These are phyloP conservation scores for Aquatica leii DNA, from an alignment of 2,888 invertebrate species.

Conservation along the genomic window DNA sequence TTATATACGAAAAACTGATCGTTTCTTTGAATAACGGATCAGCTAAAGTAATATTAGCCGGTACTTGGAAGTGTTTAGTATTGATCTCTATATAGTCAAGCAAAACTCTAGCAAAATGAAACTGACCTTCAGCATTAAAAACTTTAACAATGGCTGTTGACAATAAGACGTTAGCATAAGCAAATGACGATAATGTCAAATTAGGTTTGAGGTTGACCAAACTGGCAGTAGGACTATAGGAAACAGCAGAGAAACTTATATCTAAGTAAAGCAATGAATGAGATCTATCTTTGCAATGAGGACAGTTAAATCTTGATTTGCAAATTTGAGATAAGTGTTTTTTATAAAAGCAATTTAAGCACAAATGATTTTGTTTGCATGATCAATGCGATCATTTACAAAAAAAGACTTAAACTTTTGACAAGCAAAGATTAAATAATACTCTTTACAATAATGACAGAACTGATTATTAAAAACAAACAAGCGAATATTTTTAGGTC, in stretches of 20 bases:
- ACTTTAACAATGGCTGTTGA: no score
- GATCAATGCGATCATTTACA: constrained; percentile 7
- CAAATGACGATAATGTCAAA: no score
- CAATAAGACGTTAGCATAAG: no score
- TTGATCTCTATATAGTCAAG: no score
- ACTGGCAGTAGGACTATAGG: no score
- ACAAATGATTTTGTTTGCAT: constrained; percentile 24
- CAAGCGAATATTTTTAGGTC: background rate
- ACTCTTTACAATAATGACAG: constrained; percentile 2
- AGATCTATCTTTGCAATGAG: constrained; percentile 27
- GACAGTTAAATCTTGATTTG: constrained; percentile 15
- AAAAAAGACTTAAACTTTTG: constrained; percentile 15
- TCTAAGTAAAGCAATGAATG: constrained; percentile 30
- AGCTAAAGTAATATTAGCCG: no score
- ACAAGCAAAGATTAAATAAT: constrained; percentile 19
- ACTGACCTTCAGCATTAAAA: no score
- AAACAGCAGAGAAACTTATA: background rate
- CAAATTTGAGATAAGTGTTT: constrained; percentile 26
- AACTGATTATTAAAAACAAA: background rate
- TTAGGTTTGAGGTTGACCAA: no score
- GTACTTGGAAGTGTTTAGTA: no score
- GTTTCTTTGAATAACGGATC: no score
- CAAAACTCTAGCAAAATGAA: no score
- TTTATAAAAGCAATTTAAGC: constrained; percentile 33
- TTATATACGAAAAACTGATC: no score